Conservation (phyloP, 2,797 vertebrate genomes). For the Ctenosaura bakeri region DNA sequence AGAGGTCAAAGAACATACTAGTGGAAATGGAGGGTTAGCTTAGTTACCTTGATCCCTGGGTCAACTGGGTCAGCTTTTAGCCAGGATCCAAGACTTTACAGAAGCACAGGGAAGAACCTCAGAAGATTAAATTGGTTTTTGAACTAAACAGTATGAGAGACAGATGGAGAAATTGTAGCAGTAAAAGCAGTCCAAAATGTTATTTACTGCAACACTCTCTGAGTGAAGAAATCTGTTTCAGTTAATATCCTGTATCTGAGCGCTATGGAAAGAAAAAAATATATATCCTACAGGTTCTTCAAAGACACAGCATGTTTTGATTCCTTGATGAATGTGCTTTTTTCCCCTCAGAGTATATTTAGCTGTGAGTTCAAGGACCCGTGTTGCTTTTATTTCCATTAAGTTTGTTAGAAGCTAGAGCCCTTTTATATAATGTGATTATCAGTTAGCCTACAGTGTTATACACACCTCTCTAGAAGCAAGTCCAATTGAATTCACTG, state of each 20-base stretch:
- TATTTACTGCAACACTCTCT: neutral
- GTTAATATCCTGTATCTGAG: neutral
- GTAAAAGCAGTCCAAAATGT: slow-evolving; percentile 1
- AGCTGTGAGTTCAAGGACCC: neutral
- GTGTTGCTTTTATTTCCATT: slow-evolving; percentile 1
- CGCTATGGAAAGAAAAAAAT: neutral
- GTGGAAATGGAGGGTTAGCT: neutral
- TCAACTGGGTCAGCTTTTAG: neutral
- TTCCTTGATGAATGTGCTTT: neutral
- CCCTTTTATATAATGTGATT: neutral
- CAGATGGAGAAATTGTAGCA: neutral
- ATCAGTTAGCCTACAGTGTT: neutral
- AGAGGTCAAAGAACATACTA: neutral
- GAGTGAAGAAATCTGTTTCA: neutral
- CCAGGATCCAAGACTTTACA: slow-evolving; percentile 3
- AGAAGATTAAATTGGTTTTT: neutral
- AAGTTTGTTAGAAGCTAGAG: neutral
- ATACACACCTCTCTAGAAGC: neutral
- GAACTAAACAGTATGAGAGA: neutral
- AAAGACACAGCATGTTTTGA: neutral
- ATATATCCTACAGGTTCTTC: neutral
- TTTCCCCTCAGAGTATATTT: neutral
- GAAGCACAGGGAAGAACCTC: neutral
- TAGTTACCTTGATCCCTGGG: neutral
- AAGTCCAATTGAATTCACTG: neutral